phyloP scores from a whole-genome alignment of 2,888 invertebrate species.

The Acronicta psi region DNA sequence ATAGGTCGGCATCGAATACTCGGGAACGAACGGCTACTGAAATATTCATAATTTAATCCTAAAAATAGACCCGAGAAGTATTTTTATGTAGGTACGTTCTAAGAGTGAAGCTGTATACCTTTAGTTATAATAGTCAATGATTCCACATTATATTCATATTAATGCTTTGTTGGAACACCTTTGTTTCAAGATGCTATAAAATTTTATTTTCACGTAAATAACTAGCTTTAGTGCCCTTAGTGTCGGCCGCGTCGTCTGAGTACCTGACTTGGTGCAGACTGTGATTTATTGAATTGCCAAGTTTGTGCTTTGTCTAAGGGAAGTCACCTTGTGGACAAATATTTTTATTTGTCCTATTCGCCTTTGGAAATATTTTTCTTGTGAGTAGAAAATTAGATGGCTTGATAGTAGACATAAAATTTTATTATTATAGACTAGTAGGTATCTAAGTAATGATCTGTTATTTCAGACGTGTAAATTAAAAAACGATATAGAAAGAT shows the following conservation, averaged over 20 bases:
- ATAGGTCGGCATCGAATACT: conserved; percentile 76
- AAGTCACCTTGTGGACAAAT: conserved; percentile 66
- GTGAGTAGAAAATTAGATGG: conserved; percentile 22
- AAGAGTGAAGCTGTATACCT: conserved; percentile 2
- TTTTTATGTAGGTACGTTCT: neutral
- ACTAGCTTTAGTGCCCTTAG: conserved; percentile 51
- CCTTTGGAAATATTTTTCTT: conserved; percentile 58
- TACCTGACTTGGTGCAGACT: conserved; percentile 38
- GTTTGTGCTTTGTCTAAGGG: conserved; percentile 44
- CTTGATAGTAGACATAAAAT: conserved; percentile 25
- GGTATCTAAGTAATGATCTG: too few relatives aligned
- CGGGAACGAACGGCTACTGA: conserved; percentile 11
- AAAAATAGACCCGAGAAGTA: neutral
- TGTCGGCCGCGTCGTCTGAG: conserved; percentile 30
- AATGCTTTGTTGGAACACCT: conserved; percentile 43
- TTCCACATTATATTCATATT: conserved; percentile 21
- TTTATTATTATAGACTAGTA: conserved; percentile 19
- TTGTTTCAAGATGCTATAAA: conserved; percentile 63
- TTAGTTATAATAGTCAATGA: conserved; percentile 7
- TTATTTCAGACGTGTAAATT: too few relatives aligned
- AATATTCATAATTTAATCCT: conserved; percentile 1
- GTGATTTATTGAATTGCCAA: conserved; percentile 52
- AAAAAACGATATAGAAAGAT: too few relatives aligned
- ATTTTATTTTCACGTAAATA: conserved; percentile 66
- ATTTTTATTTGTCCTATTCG: conserved; percentile 62